Evolutionary conservation across 2,113 vertebrate genomes (phyloP).

Genomic region (Pangasianodon hypophthalmus): DNA sequence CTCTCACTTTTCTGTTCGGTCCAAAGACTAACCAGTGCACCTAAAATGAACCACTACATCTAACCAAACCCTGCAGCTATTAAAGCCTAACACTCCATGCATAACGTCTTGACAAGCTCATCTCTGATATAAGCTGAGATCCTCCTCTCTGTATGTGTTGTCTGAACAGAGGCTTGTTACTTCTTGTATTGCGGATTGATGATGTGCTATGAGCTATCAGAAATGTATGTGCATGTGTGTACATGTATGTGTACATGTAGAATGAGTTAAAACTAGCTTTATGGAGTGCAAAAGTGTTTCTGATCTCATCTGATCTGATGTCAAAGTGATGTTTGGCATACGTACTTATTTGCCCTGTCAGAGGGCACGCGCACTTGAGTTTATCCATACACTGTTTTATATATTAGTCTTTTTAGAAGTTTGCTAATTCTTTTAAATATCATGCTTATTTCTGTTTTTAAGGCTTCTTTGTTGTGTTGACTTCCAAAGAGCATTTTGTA

Average conservation of each 20-base stretch:
- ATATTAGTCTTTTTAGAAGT: neutral
- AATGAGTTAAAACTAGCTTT: slow-evolving; percentile 1
- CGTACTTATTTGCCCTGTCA: slow-evolving; percentile 5
- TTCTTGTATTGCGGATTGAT: slow-evolving; percentile 24
- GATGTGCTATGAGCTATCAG: slow-evolving; percentile 15
- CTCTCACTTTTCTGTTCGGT: neutral
- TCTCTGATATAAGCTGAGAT: neutral
- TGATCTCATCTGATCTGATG: neutral
- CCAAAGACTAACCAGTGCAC: neutral
- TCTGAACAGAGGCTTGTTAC: slow-evolving; percentile 30
- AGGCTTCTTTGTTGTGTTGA: neutral
- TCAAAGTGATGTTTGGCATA: neutral
- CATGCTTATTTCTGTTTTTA: neutral
- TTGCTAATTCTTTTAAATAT: neutral
- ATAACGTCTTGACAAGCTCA: neutral
- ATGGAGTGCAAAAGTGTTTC: neutral
- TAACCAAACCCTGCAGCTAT: neutral
- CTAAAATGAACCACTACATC: slow-evolving; percentile 5
- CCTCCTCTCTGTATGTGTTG: neutral
- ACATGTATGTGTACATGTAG: neutral
- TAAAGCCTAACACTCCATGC: neutral
- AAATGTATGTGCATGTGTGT: slow-evolving; percentile 26
- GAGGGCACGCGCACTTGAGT: neutral
- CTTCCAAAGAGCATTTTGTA: slow-evolving; percentile 1
- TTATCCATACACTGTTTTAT: slow-evolving; percentile 1